Percentiles rank a stretch among this genome's conserved stretches.
Evolutionary conservation across 2,797 vertebrate genomes (phyloP).

Genomic region (Mus caroli): DNA sequence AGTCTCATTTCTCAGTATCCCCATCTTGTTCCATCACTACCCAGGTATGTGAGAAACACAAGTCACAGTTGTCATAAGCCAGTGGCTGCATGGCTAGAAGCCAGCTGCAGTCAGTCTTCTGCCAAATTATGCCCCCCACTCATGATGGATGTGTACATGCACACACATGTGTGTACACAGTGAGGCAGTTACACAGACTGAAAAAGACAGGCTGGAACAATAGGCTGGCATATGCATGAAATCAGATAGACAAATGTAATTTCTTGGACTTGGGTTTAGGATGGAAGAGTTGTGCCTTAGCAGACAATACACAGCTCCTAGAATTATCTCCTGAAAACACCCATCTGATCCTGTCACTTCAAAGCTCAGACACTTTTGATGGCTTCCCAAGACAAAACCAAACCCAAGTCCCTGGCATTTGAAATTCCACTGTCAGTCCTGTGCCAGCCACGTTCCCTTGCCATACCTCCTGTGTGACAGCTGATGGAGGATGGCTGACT

Average conservation of each 20-base stretch:
- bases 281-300: neutral
- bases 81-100: neutral
- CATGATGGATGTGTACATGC: too few species aligned
- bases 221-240: neutral
- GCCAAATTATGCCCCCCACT: neutral
- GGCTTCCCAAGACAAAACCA: slow-evolving; percentile 47
- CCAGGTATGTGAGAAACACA: slow-evolving; percentile 43
- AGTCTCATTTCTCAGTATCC: neutral
- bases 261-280: slow-evolving; percentile 43
- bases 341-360: slow-evolving; percentile 1
- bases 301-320: neutral
- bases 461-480: neutral
- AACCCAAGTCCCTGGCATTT: neutral
- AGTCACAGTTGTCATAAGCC: slow-evolving; percentile 24
- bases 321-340: slow-evolving; percentile 36
- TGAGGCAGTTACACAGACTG: neutral
- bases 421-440: neutral
- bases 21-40: slow-evolving; percentile 13
- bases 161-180: neutral
- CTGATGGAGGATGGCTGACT: neutral
- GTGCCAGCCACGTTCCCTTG: neutral
- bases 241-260: slow-evolving; percentile 12
- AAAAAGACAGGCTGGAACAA: slow-evolving; percentile 20
- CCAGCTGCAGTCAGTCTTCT: slow-evolving; percentile 9
- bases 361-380: slow-evolving; percentile 32